These are phyloP conservation scores for Drosophila mauritiana DNA, from an alignment of 1,140 invertebrate species.

Conservation along the genomic window DNA sequence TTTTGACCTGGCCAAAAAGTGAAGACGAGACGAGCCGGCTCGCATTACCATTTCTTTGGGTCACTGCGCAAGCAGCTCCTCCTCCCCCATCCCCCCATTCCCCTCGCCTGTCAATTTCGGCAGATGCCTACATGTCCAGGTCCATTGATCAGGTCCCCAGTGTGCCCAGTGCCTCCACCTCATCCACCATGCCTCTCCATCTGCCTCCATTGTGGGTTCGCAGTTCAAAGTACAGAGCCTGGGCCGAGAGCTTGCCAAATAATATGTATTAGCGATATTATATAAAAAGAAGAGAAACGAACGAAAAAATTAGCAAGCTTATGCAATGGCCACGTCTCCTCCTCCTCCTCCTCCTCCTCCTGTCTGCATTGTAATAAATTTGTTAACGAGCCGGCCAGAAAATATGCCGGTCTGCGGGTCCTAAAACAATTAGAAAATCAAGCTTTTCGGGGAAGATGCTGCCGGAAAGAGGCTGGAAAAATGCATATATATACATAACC, in stretches of 20 bases:
- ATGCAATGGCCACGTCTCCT: constrained; percentile 65
- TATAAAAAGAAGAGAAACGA: constrained; percentile 64
- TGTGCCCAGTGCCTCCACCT: constrained; percentile 8
- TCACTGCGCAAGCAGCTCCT: constrained; percentile 64
- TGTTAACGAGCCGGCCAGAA: constrained; percentile 55
- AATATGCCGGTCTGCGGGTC: constrained; percentile 2
- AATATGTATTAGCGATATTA: constrained; percentile 84
- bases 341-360: no score
- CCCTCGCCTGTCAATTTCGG: constrained; percentile 51
- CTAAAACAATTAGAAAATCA: constrained; percentile 55
- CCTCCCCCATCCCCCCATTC: background rate
- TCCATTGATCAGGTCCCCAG: constrained; percentile 72
- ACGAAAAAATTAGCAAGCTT: constrained; percentile 71
- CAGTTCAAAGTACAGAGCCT: constrained; percentile 78
- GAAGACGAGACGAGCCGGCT: constrained; percentile 37
- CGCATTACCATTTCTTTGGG: constrained; percentile 82
- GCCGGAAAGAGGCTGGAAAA: constrained; percentile 15
- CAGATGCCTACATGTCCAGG: constrained; percentile 70
- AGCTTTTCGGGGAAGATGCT: constrained; percentile 34
- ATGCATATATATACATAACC: background rate
- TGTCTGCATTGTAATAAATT: constrained; percentile 70
- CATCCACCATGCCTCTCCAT: constrained; percentile 6
- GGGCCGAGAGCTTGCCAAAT: constrained; percentile 69
- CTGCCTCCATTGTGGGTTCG: constrained; percentile 57
- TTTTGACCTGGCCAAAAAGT: constrained; percentile 38